Evolutionary conservation across 1,140 invertebrate species (phyloP), one percentile per base, ranked within the genome.

Genomic region (Harpegnathos saltator): DNA sequence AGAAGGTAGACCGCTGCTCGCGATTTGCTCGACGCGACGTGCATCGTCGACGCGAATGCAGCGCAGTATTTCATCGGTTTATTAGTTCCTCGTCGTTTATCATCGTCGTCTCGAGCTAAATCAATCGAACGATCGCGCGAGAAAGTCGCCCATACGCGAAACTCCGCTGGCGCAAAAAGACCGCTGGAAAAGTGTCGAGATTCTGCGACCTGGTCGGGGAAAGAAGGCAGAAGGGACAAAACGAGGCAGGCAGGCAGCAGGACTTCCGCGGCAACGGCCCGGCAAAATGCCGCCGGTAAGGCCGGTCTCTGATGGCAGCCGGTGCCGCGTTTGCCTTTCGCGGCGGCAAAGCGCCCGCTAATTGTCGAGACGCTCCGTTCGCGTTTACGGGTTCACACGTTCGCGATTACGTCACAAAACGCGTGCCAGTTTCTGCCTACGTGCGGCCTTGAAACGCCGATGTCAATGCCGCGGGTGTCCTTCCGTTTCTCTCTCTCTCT

Each of bases 351-450:
- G 58, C 26, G 50, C 52, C 44, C 52, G 56, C 50, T 88, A 88
- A 88, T 88, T 88, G 66, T 63, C 77, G 50, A 72, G 44, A 61
- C 59, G 48, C 11, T 81, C 77, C n/a, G n/a, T n/a, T 85, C 84
- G 61, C 17, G 14, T 66, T n/a, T 59, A 73, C 66, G 52, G 38
- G 61, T 85, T 73, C 65, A 52, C 65, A 58, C 77, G n/a, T n/a
- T n/a, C n/a, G 26, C 72, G 12, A 29, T 85, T 86, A 69, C 68
- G 50, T 87, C 85, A 84, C 61, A 19, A 62, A 68, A 29, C 75
- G 73, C 62, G 62, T 78, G 52, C 52, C 48, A 69, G 24, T 66
- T 38, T 58, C 52, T 71, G 19, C 50, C 63, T 68, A 58, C 58
- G 15, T 56, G 83, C 48, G n/a, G 48, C 87, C 86, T 88, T 88